Evolutionary conservation across 64 coral and sea anemone species (phyloP), one percentile per base, ranked within the genome.

Genomic region (Actinia tenebrosa): DNA sequence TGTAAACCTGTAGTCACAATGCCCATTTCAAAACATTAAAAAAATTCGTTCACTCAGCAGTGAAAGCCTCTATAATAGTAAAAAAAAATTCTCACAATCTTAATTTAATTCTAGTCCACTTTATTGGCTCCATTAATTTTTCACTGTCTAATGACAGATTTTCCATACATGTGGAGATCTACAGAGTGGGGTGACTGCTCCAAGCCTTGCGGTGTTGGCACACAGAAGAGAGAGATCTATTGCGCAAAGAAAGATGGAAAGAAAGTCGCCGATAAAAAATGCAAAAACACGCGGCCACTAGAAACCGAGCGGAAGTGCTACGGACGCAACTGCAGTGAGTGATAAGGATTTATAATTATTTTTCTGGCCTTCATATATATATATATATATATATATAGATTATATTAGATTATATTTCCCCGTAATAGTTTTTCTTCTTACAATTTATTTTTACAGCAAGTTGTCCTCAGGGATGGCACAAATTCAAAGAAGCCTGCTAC

Each of bases 161-260:
- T 91, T 55, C 96, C 96, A 2, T 89, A 92, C 18, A 89, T 98
- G 93, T 98, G 96, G 96, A 84, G 75, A 56, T 89, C 86, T 15
- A 86, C 88, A 23, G 84, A 82, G 1, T 98, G 96, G 96, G 86
- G 87, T 43, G 72, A 66, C 14, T 98, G 96, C 53, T 95, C 88
- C 3, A 45, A 59, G 18, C 60, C 80, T 5, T 98, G 96, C 77
- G 96, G 96, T 43, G 13, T 43, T 60, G 96, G 96, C 27, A 92
- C 86, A 13, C 87, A 95, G 26, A 87, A 84, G 50, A 83, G 96
- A 78, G 54, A 91, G 7, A 30, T 98, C 3, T 91, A 81, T 43
- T 98, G 96, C 47, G 96, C 88, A 52, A 95, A 84, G n/a, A 82
- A 88, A n/a, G 84, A 82, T n/a, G 54, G 69, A 16, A 64, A 86